phyloP scores from a whole-genome alignment of 1,140 invertebrate genomes.

The Drosophila lacertosa region DNA sequence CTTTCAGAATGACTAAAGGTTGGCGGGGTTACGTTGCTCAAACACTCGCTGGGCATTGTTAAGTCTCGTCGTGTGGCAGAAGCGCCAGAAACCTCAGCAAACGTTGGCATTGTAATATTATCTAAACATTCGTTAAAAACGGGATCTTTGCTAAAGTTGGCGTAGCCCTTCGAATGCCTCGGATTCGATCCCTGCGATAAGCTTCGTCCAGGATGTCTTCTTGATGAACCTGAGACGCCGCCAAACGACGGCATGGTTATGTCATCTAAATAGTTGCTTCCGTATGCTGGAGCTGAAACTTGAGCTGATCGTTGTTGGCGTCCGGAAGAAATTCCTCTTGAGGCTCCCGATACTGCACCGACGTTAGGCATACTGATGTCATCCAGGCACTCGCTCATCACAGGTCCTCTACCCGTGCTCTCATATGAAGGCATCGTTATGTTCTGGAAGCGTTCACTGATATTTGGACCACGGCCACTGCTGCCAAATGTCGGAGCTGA shows the following conservation, averaged over 20 bases:
- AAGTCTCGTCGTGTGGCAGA: not conserved
- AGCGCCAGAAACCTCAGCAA: not conserved
- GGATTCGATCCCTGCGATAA: conserved; percentile 9
- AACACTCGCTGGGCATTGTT: conserved; percentile 9
- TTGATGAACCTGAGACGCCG: not conserved
- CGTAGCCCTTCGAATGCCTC: not conserved
- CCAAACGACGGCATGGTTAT: conserved; percentile 11
- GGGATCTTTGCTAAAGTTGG: not conserved
- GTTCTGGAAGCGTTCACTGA: conserved; percentile 1
- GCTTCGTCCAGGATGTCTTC: conserved; percentile 16
- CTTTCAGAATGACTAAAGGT: not conserved
- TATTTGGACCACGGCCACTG: not conserved
- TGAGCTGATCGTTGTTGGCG: not conserved
- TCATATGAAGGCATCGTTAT: not conserved
- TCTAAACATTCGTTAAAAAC: conserved; percentile 10
- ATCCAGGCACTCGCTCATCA: not conserved
- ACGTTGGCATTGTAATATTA: conserved; percentile 20
- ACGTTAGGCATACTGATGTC: not conserved
- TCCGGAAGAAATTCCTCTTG: not conserved
- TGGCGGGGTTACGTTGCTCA: conserved; percentile 1
- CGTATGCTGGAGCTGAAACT: conserved; percentile 2
- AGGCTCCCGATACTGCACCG: conserved; percentile 1
- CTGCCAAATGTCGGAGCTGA: not conserved
- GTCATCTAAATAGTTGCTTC: not conserved
- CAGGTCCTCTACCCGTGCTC: not conserved